Conservation (phyloP, 2,888 invertebrate species). For the Tetramorium bicarinatum region DNA sequence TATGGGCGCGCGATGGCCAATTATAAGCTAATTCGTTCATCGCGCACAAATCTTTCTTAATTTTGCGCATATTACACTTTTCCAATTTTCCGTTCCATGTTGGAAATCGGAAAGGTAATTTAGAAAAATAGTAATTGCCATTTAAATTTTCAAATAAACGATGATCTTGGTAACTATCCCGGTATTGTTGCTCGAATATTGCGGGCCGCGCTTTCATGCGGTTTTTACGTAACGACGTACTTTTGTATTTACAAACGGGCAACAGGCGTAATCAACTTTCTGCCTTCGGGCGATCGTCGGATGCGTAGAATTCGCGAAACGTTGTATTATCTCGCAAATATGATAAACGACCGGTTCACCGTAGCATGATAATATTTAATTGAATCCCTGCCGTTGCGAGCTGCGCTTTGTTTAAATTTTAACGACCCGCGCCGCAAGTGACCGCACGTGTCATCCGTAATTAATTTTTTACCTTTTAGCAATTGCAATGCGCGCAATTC, state of each 20-base stretch:
- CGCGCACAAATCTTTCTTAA: neutral
- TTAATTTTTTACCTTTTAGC: slow-evolving; percentile 57
- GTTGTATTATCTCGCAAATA: slow-evolving; percentile 59
- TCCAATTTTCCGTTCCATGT: slow-evolving; percentile 14
- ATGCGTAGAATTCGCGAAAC: slow-evolving; percentile 54
- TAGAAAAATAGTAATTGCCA: slow-evolving; percentile 54
- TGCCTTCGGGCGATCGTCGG: slow-evolving; percentile 56
- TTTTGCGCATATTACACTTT: slow-evolving; percentile 41
- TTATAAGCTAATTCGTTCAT: slow-evolving; percentile 26
- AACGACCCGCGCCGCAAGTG: slow-evolving; percentile 71
- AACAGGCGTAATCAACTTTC: slow-evolving; percentile 58
- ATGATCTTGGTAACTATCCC: slow-evolving; percentile 46
- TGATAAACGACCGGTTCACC: slow-evolving; percentile 57
- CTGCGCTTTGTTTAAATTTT: slow-evolving; percentile 72
- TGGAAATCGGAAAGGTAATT: slow-evolving; percentile 50
- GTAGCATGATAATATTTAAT: slow-evolving; percentile 62
- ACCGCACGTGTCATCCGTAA: slow-evolving; percentile 71
- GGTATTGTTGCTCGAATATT: slow-evolving; percentile 54
- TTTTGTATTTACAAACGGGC: slow-evolving; percentile 58
- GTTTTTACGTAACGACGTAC: slow-evolving; percentile 57
- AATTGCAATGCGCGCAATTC: slow-evolving; percentile 56
- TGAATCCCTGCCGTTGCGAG: slow-evolving; percentile 55
- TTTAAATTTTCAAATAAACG: slow-evolving; percentile 53
- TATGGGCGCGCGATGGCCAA: neutral
- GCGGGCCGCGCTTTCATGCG: slow-evolving; percentile 38